Evolutionary conservation across 1,140 invertebrate genomes (phyloP).

Genomic region (Mamestra configurata): DNA sequence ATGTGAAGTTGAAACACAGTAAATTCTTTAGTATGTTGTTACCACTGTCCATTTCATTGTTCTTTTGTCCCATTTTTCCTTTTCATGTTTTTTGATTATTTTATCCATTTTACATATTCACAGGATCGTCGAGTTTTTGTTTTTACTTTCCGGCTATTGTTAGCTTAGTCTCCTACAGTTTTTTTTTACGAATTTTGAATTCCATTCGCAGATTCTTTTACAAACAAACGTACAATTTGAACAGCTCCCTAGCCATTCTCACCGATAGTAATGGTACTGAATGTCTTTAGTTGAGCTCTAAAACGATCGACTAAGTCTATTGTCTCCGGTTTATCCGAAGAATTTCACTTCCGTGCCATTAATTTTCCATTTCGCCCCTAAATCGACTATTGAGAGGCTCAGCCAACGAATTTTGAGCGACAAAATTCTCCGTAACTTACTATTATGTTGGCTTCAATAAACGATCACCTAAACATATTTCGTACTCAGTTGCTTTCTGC

Average conservation of each 20-base stretch:
- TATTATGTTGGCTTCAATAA: slow-evolving; percentile 54
- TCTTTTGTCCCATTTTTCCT: slow-evolving; percentile 14
- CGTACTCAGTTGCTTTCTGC: slow-evolving; percentile 27
- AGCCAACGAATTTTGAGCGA: slow-evolving; percentile 64
- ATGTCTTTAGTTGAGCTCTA: slow-evolving; percentile 56
- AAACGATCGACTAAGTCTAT: slow-evolving; percentile 65
- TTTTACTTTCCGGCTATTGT: neutral
- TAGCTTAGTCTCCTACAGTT: neutral
- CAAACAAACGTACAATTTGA: slow-evolving; percentile 46
- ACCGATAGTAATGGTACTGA: slow-evolving; percentile 47
- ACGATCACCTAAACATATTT: slow-evolving; percentile 52
- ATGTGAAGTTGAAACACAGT: slow-evolving; percentile 1
- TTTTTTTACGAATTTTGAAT: neutral
- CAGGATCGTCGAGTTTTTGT: neutral
- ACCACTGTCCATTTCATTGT: slow-evolving; percentile 21
- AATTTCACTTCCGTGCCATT: slow-evolving; percentile 78
- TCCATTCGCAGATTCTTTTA: slow-evolving; percentile 18
- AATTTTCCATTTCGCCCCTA: slow-evolving; percentile 77
- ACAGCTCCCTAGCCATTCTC: slow-evolving; percentile 36
- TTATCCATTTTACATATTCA: slow-evolving; percentile 12
- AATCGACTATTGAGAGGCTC: slow-evolving; percentile 73
- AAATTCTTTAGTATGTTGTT: neutral
- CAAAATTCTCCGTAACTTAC: slow-evolving; percentile 66
- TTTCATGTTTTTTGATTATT: slow-evolving; percentile 22
- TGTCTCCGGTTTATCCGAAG: slow-evolving; percentile 71